These are phyloP conservation scores for Cheilosia impressa DNA, from an alignment of 2,888 invertebrate genomes.

Conservation along the genomic window DNA sequence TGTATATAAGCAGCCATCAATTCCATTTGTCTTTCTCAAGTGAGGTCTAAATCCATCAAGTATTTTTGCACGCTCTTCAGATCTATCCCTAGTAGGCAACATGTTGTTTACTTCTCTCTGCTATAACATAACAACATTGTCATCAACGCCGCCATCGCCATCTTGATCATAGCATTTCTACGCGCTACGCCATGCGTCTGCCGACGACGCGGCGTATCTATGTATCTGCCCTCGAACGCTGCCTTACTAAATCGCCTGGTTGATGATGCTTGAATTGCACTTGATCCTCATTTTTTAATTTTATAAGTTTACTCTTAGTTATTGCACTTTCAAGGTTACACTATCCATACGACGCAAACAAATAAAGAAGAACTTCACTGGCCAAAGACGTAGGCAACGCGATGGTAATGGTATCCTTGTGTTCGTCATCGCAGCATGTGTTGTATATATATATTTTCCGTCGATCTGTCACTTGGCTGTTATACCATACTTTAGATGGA, in stretches of 20 bases:
- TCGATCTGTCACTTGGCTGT: conserved; percentile 67
- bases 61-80: conserved; percentile 16
- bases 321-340: conserved; percentile 72
- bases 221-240: conserved; percentile 48
- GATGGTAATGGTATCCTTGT: conserved; percentile 54
- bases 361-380: conserved; percentile 27
- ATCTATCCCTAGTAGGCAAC: conserved; percentile 19
- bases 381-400: conserved; percentile 18
- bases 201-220: conserved; percentile 9
- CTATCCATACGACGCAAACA: conserved; percentile 2
- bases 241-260: conserved; percentile 55
- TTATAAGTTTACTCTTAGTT: conserved; percentile 52
- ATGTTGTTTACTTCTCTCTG: conserved; percentile 12
- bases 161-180: conserved; percentile 52
- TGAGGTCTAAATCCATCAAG: conserved; percentile 55
- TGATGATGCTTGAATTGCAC: conserved; percentile 42
- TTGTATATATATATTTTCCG: conserved; percentile 29
- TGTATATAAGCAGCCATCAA: conserved; percentile 6
- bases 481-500: conserved; percentile 41
- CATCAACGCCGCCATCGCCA: conserved; percentile 43
- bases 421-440: conserved; percentile 19
- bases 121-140: background rate
- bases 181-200: conserved; percentile 27
- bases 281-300: conserved; percentile 39
- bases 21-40: conserved; percentile 44